Base-by-base conservation (phyloP, 2,797 vertebrate species). In the Sphenodon punctatus region DNA sequence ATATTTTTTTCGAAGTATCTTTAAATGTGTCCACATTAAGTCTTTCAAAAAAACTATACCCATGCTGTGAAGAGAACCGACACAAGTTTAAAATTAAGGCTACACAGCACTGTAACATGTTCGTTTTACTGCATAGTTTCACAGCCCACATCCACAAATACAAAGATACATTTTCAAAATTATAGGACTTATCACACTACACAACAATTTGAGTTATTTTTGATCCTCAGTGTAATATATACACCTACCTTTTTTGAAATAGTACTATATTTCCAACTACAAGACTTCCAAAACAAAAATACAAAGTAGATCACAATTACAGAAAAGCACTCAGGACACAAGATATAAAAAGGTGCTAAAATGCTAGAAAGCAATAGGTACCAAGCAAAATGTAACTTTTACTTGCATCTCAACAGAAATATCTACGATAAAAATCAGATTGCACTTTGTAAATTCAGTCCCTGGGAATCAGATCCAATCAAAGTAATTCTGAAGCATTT, bases 361-460 rank as follows among this genome's bases (percentile, higher is more conserved):
- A 85, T 4, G 56, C 77, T 34, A 48, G 36, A 42, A 0, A 48
- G 82, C 77, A 80, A 66, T 42, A 27, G 42, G 66, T 53, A 39
- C 36, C 69, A 67, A 85, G 59, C 64, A 65, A 78, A 58, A 63
- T 1, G 0, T 20, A 74, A 46, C 84, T 89, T 59, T 85, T 82
- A 93, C 66, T 76, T 71, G 80, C 32, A 87, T 72, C 65, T 84
- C 82, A 30, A 85, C 80, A 88, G 78, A 92, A 70, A 65, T 71
- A 82, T 46, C n/a, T n/a, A n/a, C 66, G 49, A 82, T 86, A 60
- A 80, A 38, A 86, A 84, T 56, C 90, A 94, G 87, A 78, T 85
- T 78, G 73, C 17, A 89, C 74, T n/a, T 56, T 69, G 30, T 13
- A 86, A 93, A 93, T 88, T 86, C 71, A 81, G 84, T 75, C 70